These are phyloP conservation scores for Leptobrachium leishanense DNA, from an alignment of 2,113 vertebrate species.

Conservation along the genomic window DNA sequence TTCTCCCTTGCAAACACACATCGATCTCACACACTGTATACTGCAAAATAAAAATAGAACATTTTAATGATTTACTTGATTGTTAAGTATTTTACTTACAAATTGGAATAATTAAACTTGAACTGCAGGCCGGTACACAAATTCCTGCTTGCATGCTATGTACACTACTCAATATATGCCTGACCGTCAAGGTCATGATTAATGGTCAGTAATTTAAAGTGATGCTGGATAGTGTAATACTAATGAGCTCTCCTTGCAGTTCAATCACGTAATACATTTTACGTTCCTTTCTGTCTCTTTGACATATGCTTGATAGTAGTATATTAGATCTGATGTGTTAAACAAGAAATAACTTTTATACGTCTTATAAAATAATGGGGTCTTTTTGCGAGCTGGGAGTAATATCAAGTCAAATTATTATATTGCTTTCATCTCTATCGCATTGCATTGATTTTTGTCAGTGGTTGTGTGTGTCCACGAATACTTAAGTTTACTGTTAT, in stretches of 20 bases:
- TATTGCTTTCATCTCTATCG: too few relatives aligned
- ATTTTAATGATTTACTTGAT: too few relatives aligned
- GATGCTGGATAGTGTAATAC: not conserved
- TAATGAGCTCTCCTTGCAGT: constrained; percentile 19
- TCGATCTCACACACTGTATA: too few relatives aligned
- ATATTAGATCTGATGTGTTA: not conserved
- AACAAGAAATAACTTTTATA: too few relatives aligned
- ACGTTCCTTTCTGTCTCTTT: not conserved
- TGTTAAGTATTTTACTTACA: not conserved
- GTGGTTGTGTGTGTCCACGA: too few relatives aligned
- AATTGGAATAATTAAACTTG: not conserved
- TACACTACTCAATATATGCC: not conserved
- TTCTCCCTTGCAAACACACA: too few relatives aligned
- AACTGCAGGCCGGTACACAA: not conserved
- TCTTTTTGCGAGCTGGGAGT: too few relatives aligned
- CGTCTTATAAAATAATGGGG: too few relatives aligned
- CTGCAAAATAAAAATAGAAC: too few relatives aligned
- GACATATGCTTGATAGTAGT: not conserved
- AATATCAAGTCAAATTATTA: too few relatives aligned
- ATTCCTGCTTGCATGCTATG: not conserved
- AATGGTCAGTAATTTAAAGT: constrained; percentile 11
- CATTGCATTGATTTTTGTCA: too few relatives aligned
- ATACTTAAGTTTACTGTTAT: too few relatives aligned
- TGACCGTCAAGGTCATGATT: not conserved
- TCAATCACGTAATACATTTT: constrained; percentile 8